phyloP scores from a whole-genome alignment of 2,797 vertebrate species.

The Rhynchonycteris naso region DNA sequence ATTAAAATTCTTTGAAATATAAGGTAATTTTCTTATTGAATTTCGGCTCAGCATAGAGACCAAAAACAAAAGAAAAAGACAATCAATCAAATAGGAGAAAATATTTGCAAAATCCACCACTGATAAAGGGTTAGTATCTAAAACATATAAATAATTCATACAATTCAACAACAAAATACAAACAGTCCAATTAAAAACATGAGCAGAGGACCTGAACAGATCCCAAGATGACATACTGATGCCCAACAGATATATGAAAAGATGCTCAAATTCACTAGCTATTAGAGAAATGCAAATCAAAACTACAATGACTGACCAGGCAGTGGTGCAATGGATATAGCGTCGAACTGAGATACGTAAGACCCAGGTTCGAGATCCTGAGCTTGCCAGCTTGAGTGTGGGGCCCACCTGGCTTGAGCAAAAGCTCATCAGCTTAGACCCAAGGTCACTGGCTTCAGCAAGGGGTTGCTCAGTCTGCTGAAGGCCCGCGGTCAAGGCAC shows the following conservation, averaged over 20 bases:
- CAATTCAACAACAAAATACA: not conserved
- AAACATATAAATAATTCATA: not conserved
- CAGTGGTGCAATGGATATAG: no score
- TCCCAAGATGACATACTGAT: not conserved
- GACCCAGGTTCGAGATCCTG: no score
- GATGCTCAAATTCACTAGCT: not conserved
- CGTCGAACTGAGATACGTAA: no score
- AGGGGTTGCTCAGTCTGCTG: no score
- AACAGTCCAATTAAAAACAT: not conserved
- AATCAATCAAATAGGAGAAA: not conserved
- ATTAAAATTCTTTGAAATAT: not conserved
- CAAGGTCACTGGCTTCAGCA: no score
- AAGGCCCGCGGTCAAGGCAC: no score
- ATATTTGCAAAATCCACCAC: not conserved
- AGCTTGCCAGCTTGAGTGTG: no score
- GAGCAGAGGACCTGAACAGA: not conserved
- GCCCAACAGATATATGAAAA: not conserved
- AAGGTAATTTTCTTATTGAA: not conserved
- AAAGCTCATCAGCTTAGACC: no score
- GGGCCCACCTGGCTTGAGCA: no score
- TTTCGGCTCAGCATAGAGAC: not conserved
- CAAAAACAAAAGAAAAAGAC: not conserved
- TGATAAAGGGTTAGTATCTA: not conserved
- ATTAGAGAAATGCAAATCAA: not conserved
- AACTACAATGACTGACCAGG: no score